Evolutionary conservation across 2,888 invertebrate species (phyloP).

Genomic region (Caenorhabditis sulstoni): DNA sequence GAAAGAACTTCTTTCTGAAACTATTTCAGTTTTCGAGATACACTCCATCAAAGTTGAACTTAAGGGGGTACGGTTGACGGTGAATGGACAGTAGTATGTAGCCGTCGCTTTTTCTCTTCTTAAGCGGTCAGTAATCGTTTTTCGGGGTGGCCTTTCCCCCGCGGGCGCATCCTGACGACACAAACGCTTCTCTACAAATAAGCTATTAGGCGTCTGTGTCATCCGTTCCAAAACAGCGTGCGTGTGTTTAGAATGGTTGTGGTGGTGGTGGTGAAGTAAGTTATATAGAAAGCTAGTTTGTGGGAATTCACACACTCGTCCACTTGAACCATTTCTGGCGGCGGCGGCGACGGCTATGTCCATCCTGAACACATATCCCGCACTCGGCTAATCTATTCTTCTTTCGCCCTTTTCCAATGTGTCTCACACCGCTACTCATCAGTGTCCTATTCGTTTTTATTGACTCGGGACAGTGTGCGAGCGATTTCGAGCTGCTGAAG

Average conservation of each 20-base stretch:
- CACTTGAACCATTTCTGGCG: constrained; percentile 54
- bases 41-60: too few species aligned
- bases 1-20: too few species aligned
- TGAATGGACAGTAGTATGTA: too few species aligned
- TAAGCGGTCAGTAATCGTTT: constrained; percentile 45
- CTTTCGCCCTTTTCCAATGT: constrained; percentile 2
- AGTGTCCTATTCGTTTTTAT: neutral
- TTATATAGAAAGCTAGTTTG: constrained; percentile 32
- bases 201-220: constrained; percentile 24
- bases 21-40: too few species aligned
- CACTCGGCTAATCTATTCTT: neutral
- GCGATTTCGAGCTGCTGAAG: constrained; percentile 41
- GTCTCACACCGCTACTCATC: constrained; percentile 11
- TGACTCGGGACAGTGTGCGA: constrained; percentile 3
- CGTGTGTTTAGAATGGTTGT: constrained; percentile 26
- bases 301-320: neutral
- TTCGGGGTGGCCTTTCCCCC: too few species aligned
- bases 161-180: neutral
- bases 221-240: constrained; percentile 32
- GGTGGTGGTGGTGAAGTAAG: neutral
- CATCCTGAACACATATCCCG: constrained; percentile 3
- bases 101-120: neutral
- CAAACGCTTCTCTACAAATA: constrained; percentile 25
- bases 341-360: neutral
- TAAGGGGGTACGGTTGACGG: too few species aligned